Base-by-base conservation (phyloP, 2,888 invertebrate species). In the Philopedon plagiatum region DNA sequence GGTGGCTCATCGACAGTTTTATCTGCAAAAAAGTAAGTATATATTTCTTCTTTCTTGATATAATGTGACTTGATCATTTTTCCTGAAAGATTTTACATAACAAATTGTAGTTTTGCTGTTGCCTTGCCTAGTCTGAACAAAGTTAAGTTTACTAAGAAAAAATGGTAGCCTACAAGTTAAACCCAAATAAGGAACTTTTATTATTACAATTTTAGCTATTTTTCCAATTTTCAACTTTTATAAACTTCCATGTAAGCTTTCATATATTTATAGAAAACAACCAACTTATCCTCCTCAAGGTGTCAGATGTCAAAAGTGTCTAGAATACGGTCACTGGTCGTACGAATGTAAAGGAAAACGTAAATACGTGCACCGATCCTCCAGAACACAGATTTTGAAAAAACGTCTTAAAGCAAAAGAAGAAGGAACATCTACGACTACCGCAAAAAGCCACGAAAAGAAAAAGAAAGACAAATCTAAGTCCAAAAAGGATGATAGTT, bases 271-370 rank as follows among this genome's bases (percentile, higher is more conserved):
- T 63, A 90, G 90, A 73, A 85, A 91, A 81, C 89, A 90, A 32
- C 88, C 90, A 13, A 89, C 89, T 0, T 92, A 91, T 84, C 93
- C 94, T 0, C 83, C 84, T 37, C 91, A 93, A 84, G 92, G 92
- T 9, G 90, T 94, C 72, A 90, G 94, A 21, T 98, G 97, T 83
- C 97, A 97, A 84, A 97, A 97, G 86, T 98, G 97, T 82, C 86
- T 97, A 56, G 94, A 96, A 85, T 91, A 91, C 81, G 97, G 97
- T 0, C 97, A 98, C 84, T 98, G 96, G 96, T 96, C 96, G 72
- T 98, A 95, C 81, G 94, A 97, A 85, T 98, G 97, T 83, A 95
- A 91, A 77, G 94, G 94, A 11, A 96, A 97, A 85, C 89, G 97
- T 73, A 97, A 97, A 86, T 93, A 93, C 84, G 87, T 96, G 3